Conservation (phyloP, 2,797 vertebrate species). For the Lemur catta region DNA sequence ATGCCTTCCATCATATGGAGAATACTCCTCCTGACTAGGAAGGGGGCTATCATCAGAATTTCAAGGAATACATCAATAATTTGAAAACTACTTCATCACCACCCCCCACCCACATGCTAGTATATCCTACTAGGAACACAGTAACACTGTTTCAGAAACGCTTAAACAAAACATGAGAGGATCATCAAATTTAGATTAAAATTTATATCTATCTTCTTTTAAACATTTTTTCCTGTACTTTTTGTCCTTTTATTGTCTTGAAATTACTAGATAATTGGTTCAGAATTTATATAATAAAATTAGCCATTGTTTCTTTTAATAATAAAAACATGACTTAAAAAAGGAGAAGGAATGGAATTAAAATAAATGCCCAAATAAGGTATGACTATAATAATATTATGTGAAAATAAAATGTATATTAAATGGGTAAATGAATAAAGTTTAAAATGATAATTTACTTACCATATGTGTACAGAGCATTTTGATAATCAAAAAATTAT, state of each 20-base stretch:
- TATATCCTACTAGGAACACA: not conserved
- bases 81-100: not conserved
- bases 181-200: constrained; percentile 1
- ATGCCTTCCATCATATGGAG: not conserved
- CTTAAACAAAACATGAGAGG: not conserved
- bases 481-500: constrained; percentile 1
- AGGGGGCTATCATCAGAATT: not conserved
- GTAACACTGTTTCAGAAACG: not conserved
- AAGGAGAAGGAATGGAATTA: not conserved
- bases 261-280: not conserved
- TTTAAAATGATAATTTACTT: not conserved
- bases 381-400: not conserved
- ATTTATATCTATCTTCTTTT: not conserved
- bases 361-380: not conserved
- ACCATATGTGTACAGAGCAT: not conserved
- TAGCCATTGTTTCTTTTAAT: not conserved
- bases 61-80: not conserved
- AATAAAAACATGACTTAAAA: not conserved
- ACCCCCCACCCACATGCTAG: not conserved
- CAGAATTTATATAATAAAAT: constrained; percentile 5
- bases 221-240: not conserved
- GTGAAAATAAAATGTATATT: constrained; percentile 3
- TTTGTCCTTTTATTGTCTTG: not conserved
- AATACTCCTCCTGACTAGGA: not conserved
- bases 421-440: not conserved